Evolutionary conservation across 2,888 invertebrate genomes (phyloP), one percentile per base, ranked within the genome.

Genomic region (Eudasyphora cyanicolor): DNA sequence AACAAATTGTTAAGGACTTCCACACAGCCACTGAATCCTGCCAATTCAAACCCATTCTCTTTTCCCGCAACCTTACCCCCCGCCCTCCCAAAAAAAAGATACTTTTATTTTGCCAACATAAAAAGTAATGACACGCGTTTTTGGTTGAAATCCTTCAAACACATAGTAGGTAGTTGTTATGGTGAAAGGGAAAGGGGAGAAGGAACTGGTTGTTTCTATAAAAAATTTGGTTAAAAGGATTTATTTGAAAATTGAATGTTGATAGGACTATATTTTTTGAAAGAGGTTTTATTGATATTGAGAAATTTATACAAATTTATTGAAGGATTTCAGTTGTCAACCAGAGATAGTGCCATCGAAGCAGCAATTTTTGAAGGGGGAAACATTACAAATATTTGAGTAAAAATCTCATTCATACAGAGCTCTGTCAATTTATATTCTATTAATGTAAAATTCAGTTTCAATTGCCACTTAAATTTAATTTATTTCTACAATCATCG

Each of bases 1-100:
- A 67, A 67, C 67, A 67, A 42, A 21, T 42, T 67, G 14, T 42
- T 38, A 57, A 67, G 29, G 67, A 67, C 42, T 10, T 35, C 32
- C 32, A 1, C n/a, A 2, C 14, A 1, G 10, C 38, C 5, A 24
- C 12, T 45, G 14, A 24, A 29, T 29, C 54, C 24, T 54, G 19
- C 24, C 19, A 12, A 51, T 8, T 2, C 19, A 7, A 51, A 51
- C 51, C 19, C 7, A 51, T 21, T 21, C 12, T 24, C 19, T 64
- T 62, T 62, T 32, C 17, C 32, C 32, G n/a, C n/a, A 57, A 27
- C 27, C 14, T 10, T 27, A 57, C 27, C 27, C 14, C 12, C 12
- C 14, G 24, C n/a, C 12, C 27, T 54, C 1, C 54, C 54, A 24
- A 19, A 57, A n/a, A n/a, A 62, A 62, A 29, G 17, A 62, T 64